Evolutionary conservation across 2,113 vertebrate genomes (phyloP), one percentile per base, ranked within the genome.

Genomic region (Tor tambroides): DNA sequence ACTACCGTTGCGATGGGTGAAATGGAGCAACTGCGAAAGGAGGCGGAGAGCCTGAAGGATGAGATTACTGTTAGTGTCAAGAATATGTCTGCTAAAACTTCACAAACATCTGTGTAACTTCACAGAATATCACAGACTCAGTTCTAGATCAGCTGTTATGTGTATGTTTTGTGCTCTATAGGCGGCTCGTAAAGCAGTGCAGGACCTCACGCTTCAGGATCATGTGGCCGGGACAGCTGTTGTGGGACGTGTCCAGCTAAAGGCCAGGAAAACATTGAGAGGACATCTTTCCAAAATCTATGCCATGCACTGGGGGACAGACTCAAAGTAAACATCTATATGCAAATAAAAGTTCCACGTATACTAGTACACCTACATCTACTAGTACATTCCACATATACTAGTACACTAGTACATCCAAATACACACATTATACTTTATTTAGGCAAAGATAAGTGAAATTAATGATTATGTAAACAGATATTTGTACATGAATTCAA

Each of bases 221-320:
- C 93, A 96, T 8, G 94, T 91, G 41, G 94, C 94, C 0, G 94
- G 94, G 69, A 83, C 96, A 54, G 92, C 95, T 9, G 94, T 96
- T 1, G 95, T 96, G 38, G 96, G 95, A 3, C 96, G 97, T 19
- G 96, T 99, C 67, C 98, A 99, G 93, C 90, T 99, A 95, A 95
- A 98, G 87, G 97, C 97, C 51, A 96, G 97, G 86, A 95, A 98
- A 91, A 99, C 98, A 0, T 90, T 99, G 75, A 94, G 97, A 88
- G 98, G 98, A 81, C 98, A 99, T 91, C 94, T 99, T 90, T 96
- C 97, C 91, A 99, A 99, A 95, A 98, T 99, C 95, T 99, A 99
- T 0, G 98, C 98, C 59, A 96, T 98, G 97, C 98, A 99, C 94
- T 99, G 98, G 98, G 92, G 93, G 87, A n/a, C n/a, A n/a, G 98